Evolutionary conservation across 2,888 invertebrate species (phyloP).

Genomic region (Pomacea canaliculata): DNA sequence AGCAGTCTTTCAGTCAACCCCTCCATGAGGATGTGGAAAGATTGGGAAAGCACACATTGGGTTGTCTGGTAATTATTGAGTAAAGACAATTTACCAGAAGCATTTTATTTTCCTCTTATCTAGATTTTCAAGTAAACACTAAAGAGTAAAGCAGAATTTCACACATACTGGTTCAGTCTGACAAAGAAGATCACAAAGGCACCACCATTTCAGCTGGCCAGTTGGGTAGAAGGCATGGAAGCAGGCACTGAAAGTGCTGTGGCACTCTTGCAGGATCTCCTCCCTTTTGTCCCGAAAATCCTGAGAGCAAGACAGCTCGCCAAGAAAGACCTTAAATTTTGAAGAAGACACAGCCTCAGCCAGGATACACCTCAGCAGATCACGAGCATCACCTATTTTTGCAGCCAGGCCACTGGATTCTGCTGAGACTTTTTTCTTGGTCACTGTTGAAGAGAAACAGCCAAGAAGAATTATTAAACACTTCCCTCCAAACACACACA

Average conservation of each 20-base stretch:
- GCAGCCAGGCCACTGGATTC: constrained; percentile 87
- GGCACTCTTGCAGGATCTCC: constrained; percentile 87
- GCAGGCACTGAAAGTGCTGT: constrained; percentile 89
- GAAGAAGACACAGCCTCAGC: constrained; percentile 74
- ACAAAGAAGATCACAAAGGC: constrained; percentile 79
- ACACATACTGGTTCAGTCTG: constrained; percentile 61
- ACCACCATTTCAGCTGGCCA: constrained; percentile 91
- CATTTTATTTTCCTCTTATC: too few relatives aligned
- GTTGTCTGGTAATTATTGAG: too few relatives aligned
- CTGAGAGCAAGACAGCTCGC: constrained; percentile 44
- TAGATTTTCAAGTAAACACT: too few relatives aligned
- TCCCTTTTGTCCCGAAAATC: constrained; percentile 55
- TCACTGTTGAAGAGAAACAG: constrained; percentile 29
- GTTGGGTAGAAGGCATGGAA: constrained; percentile 98
- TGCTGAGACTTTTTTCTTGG: constrained; percentile 52
- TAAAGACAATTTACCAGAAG: too few relatives aligned
- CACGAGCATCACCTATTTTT: constrained; percentile 86
- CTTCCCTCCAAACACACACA: background rate
- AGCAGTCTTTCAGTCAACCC: too few relatives aligned
- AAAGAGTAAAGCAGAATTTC: too few relatives aligned
- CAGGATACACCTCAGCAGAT: constrained; percentile 84
- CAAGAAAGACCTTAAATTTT: constrained; percentile 40
- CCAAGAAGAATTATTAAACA: background rate
- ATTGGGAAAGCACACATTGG: too few relatives aligned
- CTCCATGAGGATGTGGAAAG: too few relatives aligned